These are phyloP conservation scores for Nymphalis io DNA, from an alignment of 1,140 invertebrate genomes.

Conservation along the genomic window DNA sequence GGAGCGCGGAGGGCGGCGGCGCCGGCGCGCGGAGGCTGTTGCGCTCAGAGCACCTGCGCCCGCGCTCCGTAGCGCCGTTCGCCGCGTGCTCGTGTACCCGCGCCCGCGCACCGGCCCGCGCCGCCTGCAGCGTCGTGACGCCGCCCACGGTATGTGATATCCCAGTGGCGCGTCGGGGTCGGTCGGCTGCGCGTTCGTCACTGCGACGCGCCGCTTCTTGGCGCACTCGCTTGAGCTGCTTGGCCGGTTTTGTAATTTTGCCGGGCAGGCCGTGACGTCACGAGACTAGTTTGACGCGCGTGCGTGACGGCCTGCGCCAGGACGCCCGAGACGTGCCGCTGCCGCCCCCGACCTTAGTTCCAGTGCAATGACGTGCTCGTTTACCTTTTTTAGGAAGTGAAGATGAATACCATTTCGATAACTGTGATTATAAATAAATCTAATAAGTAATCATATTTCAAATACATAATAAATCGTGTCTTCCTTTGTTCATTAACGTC, in stretches of 20 bases:
- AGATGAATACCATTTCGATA: conserved; percentile 22
- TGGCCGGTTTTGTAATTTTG: conserved; percentile 78
- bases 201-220: conserved; percentile 67
- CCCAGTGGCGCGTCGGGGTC: conserved; percentile 74
- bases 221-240: conserved; percentile 59
- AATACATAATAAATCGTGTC: background rate
- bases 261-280: conserved; percentile 77
- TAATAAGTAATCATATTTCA: background rate
- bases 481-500: conserved; percentile 5
- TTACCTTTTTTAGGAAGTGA: conserved; percentile 45
- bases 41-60: conserved; percentile 79
- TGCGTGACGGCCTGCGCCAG: conserved; percentile 73
- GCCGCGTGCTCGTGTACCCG: conserved; percentile 71
- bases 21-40: conserved; percentile 75
- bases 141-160: conserved; percentile 72
- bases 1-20: conserved; percentile 64
- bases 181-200: conserved; percentile 73
- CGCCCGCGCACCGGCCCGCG: conserved; percentile 65
- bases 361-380: conserved; percentile 74
- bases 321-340: conserved; percentile 59
- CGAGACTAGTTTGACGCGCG: conserved; percentile 75
- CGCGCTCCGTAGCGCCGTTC: conserved; percentile 77
- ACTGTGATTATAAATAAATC: conserved; percentile 19
- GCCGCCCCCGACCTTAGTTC: conserved; percentile 71
- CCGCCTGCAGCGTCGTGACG: conserved; percentile 66